Conservation (phyloP, 2,113 vertebrate genomes). For the Echinops telfairi region DNA sequence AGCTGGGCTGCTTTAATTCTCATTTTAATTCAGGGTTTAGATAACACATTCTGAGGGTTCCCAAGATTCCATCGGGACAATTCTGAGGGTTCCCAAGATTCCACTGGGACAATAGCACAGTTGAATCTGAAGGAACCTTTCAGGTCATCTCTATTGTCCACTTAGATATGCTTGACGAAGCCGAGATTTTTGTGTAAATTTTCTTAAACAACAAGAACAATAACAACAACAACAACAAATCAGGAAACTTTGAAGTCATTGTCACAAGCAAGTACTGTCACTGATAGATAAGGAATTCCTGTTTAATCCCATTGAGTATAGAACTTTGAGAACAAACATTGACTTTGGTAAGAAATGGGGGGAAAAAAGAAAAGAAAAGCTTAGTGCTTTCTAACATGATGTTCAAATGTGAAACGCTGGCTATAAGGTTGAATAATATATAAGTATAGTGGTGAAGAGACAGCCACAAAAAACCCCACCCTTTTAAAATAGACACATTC, state of each 20-base stretch:
- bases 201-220: not conserved
- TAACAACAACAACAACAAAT: not conserved
- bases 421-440: not conserved
- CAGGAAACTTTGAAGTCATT: conserved; percentile 14
- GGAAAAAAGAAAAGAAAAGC: not conserved
- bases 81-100: not conserved
- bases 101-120: too few species aligned
- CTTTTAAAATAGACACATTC: conserved; percentile 77
- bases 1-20: not conserved
- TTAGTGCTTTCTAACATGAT: not conserved
- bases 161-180: not conserved
- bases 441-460: conserved; percentile 25
- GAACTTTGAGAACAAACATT: not conserved
- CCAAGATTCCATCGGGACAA: not conserved
- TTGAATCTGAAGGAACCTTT: not conserved
- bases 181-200: not conserved
- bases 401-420: not conserved
- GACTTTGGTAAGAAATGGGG: not conserved
- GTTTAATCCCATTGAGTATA: not conserved
- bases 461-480: conserved; percentile 74
- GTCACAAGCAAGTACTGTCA: not conserved
- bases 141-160: not conserved
- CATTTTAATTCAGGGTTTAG: not conserved
- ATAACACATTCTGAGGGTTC: too few species aligned
- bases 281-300: not conserved